Evolutionary conservation across 2,113 vertebrate species (phyloP).

Genomic region (Sialia sialis): DNA sequence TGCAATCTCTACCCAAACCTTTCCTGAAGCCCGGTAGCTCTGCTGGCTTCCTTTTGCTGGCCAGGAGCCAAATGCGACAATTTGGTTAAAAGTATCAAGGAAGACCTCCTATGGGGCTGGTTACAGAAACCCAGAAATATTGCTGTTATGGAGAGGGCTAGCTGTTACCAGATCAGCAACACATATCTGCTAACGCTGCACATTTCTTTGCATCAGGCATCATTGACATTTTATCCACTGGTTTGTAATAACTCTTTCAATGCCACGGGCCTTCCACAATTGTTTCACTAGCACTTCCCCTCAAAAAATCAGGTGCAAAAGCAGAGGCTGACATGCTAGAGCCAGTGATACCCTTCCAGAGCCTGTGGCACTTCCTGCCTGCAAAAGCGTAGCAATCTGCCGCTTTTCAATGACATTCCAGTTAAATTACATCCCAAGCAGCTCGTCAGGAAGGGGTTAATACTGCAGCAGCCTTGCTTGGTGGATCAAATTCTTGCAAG

Average conservation of each 20-base stretch:
- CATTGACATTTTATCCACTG: conserved; percentile 41
- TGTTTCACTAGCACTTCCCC: not conserved
- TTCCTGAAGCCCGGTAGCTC: not conserved
- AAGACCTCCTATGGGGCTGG: not conserved
- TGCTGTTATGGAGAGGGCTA: not conserved
- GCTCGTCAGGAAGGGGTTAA: not conserved
- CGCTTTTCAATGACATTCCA: not conserved
- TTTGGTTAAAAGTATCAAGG: not conserved
- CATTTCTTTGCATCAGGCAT: conserved; percentile 53
- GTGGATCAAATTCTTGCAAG: conserved; percentile 41
- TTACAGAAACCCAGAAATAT: conserved; percentile 14
- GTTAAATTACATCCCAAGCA: not conserved
- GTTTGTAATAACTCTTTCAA: conserved; percentile 45
- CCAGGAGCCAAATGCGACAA: not conserved
- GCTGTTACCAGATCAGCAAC: conserved; percentile 13
- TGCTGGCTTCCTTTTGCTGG: not conserved
- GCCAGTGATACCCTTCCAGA: not conserved
- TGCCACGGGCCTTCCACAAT: not conserved
- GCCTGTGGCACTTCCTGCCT: not conserved
- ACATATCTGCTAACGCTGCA: conserved; percentile 36
- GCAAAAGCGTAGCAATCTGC: not conserved
- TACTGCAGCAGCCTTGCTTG: not conserved
- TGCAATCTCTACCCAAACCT: not conserved
- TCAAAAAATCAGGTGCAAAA: not conserved
- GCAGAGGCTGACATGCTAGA: not conserved